These are phyloP conservation scores for Noctilio leporinus DNA, from an alignment of 2,113 vertebrate genomes.

Conservation along the genomic window DNA sequence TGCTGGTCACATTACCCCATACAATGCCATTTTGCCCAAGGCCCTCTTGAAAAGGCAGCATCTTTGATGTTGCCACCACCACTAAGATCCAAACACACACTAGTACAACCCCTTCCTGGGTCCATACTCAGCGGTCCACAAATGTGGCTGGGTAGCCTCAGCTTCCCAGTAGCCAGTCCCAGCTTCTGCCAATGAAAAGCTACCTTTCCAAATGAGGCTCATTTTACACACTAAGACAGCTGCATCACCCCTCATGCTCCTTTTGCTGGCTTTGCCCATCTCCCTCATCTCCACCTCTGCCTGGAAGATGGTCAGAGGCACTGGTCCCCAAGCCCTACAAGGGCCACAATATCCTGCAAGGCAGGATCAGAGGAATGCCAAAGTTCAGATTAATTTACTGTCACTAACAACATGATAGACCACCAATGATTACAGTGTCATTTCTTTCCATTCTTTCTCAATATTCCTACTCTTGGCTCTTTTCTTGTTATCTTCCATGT, in stretches of 20 bases:
- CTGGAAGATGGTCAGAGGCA: background rate
- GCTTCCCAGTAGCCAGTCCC: fast-evolving
- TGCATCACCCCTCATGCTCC: too few species aligned
- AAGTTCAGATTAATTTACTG: background rate
- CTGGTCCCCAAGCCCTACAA: background rate
- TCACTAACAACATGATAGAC: too few species aligned
- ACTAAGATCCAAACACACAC: fast-evolving
- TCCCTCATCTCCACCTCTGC: background rate
- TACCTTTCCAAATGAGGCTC: background rate
- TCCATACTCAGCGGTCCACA: background rate
- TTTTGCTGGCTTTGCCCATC: background rate
- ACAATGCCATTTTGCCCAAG: background rate
- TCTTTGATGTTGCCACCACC: fast-evolving
- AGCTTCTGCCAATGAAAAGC: background rate
- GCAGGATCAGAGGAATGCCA: background rate
- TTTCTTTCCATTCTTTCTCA: background rate
- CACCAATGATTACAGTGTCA: background rate
- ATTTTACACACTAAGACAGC: background rate
- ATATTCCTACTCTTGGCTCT: background rate
- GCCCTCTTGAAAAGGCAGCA: background rate
- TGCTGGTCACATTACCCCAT: background rate
- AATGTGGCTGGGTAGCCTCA: background rate
- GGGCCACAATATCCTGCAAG: background rate
- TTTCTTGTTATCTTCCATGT: background rate
- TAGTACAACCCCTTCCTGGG: too few species aligned